Evolutionary conservation across 2,888 invertebrate species (phyloP).

Genomic region (Lydus trimaculatus): DNA sequence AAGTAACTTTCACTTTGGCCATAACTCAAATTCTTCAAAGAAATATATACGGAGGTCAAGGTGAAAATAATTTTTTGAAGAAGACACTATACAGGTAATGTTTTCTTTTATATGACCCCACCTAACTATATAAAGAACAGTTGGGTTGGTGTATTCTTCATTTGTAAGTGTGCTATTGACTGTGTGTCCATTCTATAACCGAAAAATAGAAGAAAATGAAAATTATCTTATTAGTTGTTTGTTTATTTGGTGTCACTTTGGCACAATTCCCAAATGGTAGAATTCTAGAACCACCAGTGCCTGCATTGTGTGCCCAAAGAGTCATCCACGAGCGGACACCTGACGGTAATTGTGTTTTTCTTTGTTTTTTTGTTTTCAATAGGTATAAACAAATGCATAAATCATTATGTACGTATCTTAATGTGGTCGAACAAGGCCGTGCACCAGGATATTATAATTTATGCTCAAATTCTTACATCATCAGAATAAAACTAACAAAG

Average conservation of each 20-base stretch:
- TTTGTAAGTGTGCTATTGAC: constrained; percentile 20
- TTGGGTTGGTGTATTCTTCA: constrained; percentile 28
- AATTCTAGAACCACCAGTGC: constrained; percentile 80
- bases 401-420: too few relatives aligned
- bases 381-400: constrained; percentile 5
- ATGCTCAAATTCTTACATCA: not conserved
- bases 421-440: constrained; percentile 16
- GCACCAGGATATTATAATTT: constrained; percentile 13
- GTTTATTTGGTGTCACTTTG: constrained; percentile 61
- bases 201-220: constrained; percentile 37
- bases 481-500: too few relatives aligned
- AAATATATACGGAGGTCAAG: constrained; percentile 46
- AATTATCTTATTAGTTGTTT: constrained; percentile 52
- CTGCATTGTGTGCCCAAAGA: constrained; percentile 77
- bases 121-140: constrained; percentile 42
- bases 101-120: constrained; percentile 40
- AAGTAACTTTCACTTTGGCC: constrained; percentile 32
- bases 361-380: constrained; percentile 1
- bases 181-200: not conserved
- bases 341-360: constrained; percentile 67
- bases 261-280: constrained; percentile 81
- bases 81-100: constrained; percentile 12
- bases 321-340: constrained; percentile 74
- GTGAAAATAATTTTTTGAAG: constrained; percentile 39
- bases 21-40: constrained; percentile 38